Conservation (phyloP, 2,113 vertebrate genomes). For the Nerophis lumbriciformis region DNA sequence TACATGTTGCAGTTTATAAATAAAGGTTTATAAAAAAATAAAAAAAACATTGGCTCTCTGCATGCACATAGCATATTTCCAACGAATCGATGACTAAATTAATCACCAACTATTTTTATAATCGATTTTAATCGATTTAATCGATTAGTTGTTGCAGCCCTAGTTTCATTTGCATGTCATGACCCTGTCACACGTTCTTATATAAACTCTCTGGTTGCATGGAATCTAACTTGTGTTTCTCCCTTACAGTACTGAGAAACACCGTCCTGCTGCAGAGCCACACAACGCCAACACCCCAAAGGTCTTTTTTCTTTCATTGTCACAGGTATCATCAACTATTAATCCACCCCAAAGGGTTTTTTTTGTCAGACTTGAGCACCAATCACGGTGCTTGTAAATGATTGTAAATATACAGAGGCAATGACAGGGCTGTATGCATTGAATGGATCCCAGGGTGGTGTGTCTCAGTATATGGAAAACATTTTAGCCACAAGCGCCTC, state of each 20-base stretch:
- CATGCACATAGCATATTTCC: too few relatives aligned
- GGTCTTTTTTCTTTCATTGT: constrained; percentile 12
- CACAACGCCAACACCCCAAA: constrained; percentile 10
- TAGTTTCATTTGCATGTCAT: too few relatives aligned
- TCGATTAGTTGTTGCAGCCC: too few relatives aligned
- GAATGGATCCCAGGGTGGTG: constrained; percentile 25
- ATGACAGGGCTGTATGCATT: not conserved
- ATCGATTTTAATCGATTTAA: too few relatives aligned
- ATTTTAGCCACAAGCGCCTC: constrained; percentile 58
- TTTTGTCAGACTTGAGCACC: too few relatives aligned
- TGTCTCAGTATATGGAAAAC: constrained; percentile 48
- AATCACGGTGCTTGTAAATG: constrained; percentile 28
- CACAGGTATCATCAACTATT: constrained; percentile 4
- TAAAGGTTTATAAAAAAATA: too few relatives aligned
- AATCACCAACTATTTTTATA: too few relatives aligned
- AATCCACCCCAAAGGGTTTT: not conserved
- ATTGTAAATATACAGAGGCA: constrained; percentile 50
- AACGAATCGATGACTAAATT: too few relatives aligned
- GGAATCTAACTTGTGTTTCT: not conserved
- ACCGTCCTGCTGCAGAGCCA: constrained; percentile 32
- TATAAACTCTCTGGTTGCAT: not conserved
- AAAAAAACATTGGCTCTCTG: too few relatives aligned
- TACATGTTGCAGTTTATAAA: too few relatives aligned
- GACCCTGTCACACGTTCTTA: not conserved
- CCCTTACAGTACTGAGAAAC: constrained; percentile 43